Evolutionary conservation across 2,888 invertebrate genomes (phyloP).

Genomic region (Phyllotreta cruciferae): DNA sequence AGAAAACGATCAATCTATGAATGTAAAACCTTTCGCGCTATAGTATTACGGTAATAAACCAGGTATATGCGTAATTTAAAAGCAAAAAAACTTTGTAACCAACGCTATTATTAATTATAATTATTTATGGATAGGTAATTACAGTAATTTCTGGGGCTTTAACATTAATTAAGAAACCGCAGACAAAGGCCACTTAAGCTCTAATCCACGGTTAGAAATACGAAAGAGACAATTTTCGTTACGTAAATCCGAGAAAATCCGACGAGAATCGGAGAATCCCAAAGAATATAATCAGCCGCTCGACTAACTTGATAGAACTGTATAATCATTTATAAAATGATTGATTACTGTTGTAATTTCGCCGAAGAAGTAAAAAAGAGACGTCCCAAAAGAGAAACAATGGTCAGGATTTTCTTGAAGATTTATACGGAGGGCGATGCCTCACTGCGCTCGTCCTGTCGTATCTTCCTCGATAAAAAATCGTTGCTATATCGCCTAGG

Average conservation of each 20-base stretch:
- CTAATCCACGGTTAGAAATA: conserved; percentile 1
- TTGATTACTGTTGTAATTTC: conserved; percentile 23
- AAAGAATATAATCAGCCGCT: conserved; percentile 20
- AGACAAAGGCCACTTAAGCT: conserved; percentile 10
- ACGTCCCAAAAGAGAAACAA: conserved; percentile 14
- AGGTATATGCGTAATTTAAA: no score
- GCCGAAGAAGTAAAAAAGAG: neutral
- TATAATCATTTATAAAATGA: conserved; percentile 21
- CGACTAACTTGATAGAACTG: conserved; percentile 20
- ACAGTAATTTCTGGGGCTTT: conserved; percentile 4
- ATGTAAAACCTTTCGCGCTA: no score
- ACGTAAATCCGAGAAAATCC: conserved; percentile 7
- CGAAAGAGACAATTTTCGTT: conserved; percentile 4
- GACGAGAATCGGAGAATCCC: neutral
- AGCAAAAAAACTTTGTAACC: no score
- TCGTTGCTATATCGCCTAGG: neutral
- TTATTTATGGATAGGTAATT: neutral
- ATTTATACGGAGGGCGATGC: conserved; percentile 17
- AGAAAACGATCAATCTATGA: no score
- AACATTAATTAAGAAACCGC: conserved; percentile 18
- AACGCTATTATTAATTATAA: no score
- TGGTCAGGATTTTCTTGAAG: conserved; percentile 15
- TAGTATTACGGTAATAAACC: no score
- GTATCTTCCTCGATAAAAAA: conserved; percentile 1
- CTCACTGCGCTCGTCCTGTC: neutral